These are phyloP conservation scores for Calliphora vicina DNA, from an alignment of 1,140 invertebrate species.

Conservation along the genomic window DNA sequence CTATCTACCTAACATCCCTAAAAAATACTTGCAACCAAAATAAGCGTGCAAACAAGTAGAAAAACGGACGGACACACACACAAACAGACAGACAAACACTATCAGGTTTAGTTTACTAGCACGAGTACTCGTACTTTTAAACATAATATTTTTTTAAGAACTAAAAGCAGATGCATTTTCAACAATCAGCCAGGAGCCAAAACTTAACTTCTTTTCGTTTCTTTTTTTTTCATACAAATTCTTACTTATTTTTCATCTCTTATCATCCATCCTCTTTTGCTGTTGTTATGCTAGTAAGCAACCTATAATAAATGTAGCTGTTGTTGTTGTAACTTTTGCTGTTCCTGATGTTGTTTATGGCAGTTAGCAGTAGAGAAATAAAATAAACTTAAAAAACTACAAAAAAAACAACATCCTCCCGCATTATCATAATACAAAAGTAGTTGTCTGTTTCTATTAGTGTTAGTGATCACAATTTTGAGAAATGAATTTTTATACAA, in stretches of 20 bases:
- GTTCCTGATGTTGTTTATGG: not conserved
- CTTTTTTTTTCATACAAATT: not conserved
- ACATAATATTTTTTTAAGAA: not conserved
- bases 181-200: not conserved
- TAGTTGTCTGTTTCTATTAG: not conserved
- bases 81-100: not conserved
- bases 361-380: not conserved
- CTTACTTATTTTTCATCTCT: too few relatives aligned
- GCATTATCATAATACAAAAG: not conserved
- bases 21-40: not conserved
- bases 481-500: not conserved
- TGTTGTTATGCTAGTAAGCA: too few relatives aligned
- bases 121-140: not conserved
- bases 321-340: not conserved
- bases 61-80: not conserved
- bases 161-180: constrained; percentile 5
- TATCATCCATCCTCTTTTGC: too few relatives aligned
- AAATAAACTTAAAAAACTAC: not conserved
- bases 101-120: not conserved
- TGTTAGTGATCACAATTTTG: not conserved
- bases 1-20: too few relatives aligned
- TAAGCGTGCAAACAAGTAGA: not conserved
- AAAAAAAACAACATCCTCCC: not conserved
- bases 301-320: not conserved
- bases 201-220: not conserved